Percentiles rank a stretch among this genome's conserved stretches.
phyloP scores from a whole-genome alignment of 2,797 vertebrate genomes.

The Halcyon smyrnensis region DNA sequence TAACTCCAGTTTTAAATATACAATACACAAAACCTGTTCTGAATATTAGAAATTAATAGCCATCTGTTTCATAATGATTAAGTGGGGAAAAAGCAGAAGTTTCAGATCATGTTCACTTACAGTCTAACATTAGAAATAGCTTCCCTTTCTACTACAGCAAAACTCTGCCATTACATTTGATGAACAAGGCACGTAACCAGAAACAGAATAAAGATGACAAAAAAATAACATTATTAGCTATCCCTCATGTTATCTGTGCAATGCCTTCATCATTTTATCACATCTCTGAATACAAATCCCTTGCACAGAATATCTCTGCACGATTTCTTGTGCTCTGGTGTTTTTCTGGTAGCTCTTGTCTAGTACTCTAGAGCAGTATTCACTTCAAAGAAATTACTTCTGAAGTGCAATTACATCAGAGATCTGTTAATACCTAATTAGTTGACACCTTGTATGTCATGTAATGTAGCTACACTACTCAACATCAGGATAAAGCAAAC shows the following conservation, averaged over 20 bases:
- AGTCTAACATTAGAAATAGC: neutral
- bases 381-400: conserved; percentile 5
- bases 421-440: conserved; percentile 39
- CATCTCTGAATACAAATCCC: neutral
- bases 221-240: neutral
- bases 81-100: neutral
- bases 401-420: conserved; percentile 24
- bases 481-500: conserved; percentile 29
- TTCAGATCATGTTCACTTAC: neutral
- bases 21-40: neutral
- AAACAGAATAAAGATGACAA: neutral
- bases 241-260: neutral
- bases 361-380: neutral
- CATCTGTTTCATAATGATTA: neutral
- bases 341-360: neutral
- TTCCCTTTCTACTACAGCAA: neutral
- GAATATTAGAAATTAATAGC: neutral
- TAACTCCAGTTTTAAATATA: neutral
- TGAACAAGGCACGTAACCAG: neutral
- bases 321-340: neutral
- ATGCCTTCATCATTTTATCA: neutral
- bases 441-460: neutral
- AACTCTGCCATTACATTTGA: neutral
- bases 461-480: neutral
- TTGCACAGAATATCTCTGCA: neutral